phyloP scores from a whole-genome alignment of 2,113 vertebrate species.

The Sterrhoptilus dennistouni region DNA sequence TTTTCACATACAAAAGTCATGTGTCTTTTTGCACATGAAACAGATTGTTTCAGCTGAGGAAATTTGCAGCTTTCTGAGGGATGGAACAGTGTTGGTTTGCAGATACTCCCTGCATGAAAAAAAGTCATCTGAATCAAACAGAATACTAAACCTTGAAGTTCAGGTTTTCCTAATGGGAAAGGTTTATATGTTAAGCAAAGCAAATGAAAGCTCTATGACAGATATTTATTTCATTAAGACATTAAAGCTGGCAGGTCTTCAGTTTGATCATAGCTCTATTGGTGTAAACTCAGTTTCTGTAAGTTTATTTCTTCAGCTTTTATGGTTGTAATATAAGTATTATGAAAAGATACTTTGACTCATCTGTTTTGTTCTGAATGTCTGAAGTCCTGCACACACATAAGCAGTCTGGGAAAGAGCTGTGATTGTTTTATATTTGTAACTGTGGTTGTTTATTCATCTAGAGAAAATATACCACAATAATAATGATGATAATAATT shows the following conservation, averaged over 20 bases:
- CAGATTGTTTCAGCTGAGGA: neutral
- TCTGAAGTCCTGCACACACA: neutral
- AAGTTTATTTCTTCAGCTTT: neutral
- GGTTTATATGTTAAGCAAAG: conserved; percentile 1
- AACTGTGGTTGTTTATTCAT: neutral
- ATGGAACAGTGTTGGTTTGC: neutral
- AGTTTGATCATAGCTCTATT: neutral
- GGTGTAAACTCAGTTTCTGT: neutral
- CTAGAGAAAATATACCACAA: neutral
- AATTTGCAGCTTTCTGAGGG: neutral
- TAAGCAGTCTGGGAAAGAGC: neutral
- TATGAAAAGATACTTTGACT: neutral
- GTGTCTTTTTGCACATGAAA: neutral
- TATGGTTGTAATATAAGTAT: neutral
- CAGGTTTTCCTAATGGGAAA: neutral
- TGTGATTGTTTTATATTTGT: neutral
- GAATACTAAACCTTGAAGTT: neutral
- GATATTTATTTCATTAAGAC: conserved; percentile 27
- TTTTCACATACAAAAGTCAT: neutral
- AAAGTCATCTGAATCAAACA: neutral
- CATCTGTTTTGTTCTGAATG: neutral
- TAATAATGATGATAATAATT: neutral
- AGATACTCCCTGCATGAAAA: neutral
- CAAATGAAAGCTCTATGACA: neutral
- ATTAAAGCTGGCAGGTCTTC: neutral